These are phyloP conservation scores for Anagyrus pseudococci DNA, from an alignment of 2,888 invertebrate species.

Conservation along the genomic window DNA sequence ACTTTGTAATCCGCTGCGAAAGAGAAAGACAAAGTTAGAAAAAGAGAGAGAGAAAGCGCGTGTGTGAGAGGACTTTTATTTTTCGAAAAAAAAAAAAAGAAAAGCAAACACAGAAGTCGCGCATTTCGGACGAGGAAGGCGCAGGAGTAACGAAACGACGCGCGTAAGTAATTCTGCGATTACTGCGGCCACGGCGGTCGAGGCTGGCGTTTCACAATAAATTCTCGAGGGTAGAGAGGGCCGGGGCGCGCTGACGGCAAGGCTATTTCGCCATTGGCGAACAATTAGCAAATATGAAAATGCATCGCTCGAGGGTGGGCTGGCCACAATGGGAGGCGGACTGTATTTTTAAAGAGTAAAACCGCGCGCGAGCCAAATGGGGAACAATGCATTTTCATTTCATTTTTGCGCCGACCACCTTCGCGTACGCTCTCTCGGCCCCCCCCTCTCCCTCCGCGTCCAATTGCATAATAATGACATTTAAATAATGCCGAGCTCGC, in stretches of 20 bases:
- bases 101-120: too few species aligned
- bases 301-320: slow-evolving; percentile 35
- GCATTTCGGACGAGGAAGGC: too few species aligned
- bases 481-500: slow-evolving; percentile 39
- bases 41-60: too few species aligned
- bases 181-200: too few species aligned
- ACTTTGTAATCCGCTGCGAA: too few species aligned
- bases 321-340: slow-evolving; percentile 32
- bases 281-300: slow-evolving; percentile 36
- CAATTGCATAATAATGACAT: slow-evolving; percentile 43
- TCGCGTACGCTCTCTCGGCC: background rate
- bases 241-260: background rate
- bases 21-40: too few species aligned
- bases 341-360: slow-evolving; percentile 41
- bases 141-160: too few species aligned
- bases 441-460: background rate
- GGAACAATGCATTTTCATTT: slow-evolving; percentile 41
- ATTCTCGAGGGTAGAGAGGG: too few species aligned
- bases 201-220: too few species aligned
- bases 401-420: slow-evolving; percentile 38
- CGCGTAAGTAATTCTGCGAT: too few species aligned
- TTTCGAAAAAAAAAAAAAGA: too few species aligned
- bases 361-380: slow-evolving; percentile 23
- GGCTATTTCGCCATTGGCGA: slow-evolving; percentile 13
- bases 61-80: too few species aligned